Percentiles rank a stretch among this genome's conserved stretches.
phyloP scores from a whole-genome alignment of 2,888 invertebrate genomes.

The Neoscelio sp. region DNA sequence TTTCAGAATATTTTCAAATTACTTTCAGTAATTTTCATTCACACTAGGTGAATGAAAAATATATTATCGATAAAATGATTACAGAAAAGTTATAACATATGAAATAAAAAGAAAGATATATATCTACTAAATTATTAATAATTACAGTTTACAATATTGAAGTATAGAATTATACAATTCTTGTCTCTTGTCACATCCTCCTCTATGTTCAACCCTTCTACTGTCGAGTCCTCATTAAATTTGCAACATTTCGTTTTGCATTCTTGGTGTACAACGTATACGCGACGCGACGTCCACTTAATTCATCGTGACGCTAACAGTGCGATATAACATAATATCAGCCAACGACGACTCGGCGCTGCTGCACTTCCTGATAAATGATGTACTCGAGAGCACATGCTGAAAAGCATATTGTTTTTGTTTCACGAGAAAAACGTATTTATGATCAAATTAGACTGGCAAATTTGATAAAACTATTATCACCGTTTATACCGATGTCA shows the following conservation, averaged over 20 bases:
- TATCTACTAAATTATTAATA: too few species aligned
- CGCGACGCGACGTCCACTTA: slow-evolving; percentile 44
- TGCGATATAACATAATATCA: slow-evolving; percentile 46
- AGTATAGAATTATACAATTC: too few species aligned
- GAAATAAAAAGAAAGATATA: too few species aligned
- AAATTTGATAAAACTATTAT: slow-evolving; percentile 21
- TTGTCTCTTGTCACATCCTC: background rate
- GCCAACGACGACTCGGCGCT: slow-evolving; percentile 24
- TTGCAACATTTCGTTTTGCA: slow-evolving; percentile 49
- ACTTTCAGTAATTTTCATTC: too few species aligned
- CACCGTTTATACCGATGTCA: background rate
- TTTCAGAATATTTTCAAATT: too few species aligned
- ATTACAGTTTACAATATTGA: too few species aligned
- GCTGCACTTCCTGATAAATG: slow-evolving; percentile 31
- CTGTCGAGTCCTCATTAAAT: slow-evolving; percentile 19
- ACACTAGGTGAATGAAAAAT: too few species aligned
- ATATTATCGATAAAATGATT: too few species aligned
- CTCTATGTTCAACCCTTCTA: background rate
- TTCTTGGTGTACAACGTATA: slow-evolving; percentile 34
- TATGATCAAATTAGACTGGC: slow-evolving; percentile 6
- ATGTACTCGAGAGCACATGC: slow-evolving; percentile 2
- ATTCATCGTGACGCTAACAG: slow-evolving; percentile 53
- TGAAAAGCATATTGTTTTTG: slow-evolving; percentile 23
- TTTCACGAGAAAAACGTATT: slow-evolving; percentile 22
- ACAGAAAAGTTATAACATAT: too few species aligned